Conservation (phyloP, 2,797 vertebrate genomes). For the Pantherophis vulpinus region DNA sequence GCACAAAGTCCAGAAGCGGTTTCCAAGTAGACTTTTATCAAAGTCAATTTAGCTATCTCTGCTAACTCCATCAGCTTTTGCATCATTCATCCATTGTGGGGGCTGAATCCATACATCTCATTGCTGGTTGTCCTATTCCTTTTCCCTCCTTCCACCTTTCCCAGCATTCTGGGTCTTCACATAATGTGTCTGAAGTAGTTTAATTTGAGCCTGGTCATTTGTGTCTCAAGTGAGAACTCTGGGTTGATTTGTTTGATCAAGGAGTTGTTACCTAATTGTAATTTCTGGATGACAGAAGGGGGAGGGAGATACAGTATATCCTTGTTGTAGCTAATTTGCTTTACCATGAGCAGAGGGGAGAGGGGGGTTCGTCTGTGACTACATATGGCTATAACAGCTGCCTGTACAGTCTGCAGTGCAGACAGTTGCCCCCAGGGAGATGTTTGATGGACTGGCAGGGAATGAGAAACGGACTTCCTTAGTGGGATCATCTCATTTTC, state of each 20-base stretch:
- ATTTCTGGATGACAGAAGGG: background rate
- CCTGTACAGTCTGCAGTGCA: background rate
- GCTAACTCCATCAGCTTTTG: background rate
- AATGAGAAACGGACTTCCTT: background rate
- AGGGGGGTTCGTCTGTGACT: background rate
- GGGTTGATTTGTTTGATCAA: background rate
- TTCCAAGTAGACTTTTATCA: background rate
- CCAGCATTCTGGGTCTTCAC: background rate
- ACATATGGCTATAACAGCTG: background rate
- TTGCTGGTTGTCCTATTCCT: background rate
- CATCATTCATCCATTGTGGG: background rate
- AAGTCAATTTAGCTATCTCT: background rate
- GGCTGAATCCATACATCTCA: background rate
- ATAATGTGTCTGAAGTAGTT: background rate
- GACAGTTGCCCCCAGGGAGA: background rate
- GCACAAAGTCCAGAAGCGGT: too few species aligned
- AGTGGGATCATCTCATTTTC: background rate
- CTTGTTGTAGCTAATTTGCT: background rate
- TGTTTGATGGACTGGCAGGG: background rate
- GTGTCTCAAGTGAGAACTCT: background rate
- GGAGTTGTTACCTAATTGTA: background rate
- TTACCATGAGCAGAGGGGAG: background rate
- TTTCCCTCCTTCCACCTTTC: background rate
- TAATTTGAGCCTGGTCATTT: background rate
- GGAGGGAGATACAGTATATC: background rate